Conservation (phyloP, 2,797 vertebrate species). For the Psittacula echo region DNA sequence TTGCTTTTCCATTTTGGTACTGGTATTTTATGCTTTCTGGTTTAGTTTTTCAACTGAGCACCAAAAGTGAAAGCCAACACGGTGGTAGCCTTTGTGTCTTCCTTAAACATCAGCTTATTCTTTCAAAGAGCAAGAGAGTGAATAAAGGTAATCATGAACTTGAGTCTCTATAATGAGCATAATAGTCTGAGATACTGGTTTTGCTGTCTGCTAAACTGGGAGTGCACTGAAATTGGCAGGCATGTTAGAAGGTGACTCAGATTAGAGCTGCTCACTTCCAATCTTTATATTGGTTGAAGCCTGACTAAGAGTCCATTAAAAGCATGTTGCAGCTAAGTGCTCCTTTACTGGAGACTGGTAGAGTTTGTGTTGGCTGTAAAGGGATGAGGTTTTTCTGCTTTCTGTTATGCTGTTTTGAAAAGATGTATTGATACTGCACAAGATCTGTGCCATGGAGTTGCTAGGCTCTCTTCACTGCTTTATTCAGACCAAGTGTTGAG, state of each 20-base stretch:
- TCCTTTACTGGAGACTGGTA: background rate
- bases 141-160: background rate
- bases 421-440: background rate
- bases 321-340: background rate
- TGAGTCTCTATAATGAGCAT: background rate
- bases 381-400: background rate
- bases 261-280: background rate
- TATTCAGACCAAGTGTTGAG: background rate
- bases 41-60: background rate
- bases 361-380: background rate
- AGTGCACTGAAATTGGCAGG: background rate
- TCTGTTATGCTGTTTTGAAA: background rate
- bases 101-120: background rate
- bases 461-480: background rate
- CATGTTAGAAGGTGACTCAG: background rate
- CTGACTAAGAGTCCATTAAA: background rate
- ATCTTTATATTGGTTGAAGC: background rate
- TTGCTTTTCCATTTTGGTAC: background rate
- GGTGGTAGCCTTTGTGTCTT: background rate
- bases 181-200: background rate
- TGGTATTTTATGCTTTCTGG: background rate
- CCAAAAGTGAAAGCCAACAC: background rate
- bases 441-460: background rate
- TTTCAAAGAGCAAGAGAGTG: background rate
- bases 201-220: background rate